A percentile compares a stretch with the other conserved stretches of the same genome.
Evolutionary conservation across 2,888 invertebrate species (phyloP).

Genomic region (Hesperia comma): DNA sequence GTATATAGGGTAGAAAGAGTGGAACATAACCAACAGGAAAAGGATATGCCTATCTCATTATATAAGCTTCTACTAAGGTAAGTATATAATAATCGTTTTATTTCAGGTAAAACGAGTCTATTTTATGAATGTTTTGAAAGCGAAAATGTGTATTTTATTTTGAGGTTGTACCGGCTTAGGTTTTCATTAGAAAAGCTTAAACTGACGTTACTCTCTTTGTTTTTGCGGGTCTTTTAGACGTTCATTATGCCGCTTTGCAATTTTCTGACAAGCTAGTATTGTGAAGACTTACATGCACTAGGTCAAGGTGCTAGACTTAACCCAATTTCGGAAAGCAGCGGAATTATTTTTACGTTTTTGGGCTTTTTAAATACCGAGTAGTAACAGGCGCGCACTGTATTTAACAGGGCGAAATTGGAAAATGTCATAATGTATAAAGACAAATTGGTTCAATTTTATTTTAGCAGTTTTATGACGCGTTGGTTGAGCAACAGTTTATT

Average conservation of each 20-base stretch:
- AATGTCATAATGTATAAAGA: not conserved
- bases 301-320: conserved; percentile 31
- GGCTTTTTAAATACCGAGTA: not conserved
- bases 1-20: too few species aligned
- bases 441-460: too few species aligned
- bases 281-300: conserved; percentile 20
- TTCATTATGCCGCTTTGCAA: conserved; percentile 37
- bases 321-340: conserved; percentile 27
- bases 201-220: conserved; percentile 26
- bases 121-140: too few species aligned
- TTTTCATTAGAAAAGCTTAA: conserved; percentile 26
- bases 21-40: too few species aligned
- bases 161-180: not conserved
- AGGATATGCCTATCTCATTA: too few species aligned
- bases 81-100: too few species aligned
- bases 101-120: not conserved
- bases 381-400: too few species aligned
- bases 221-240: conserved; percentile 29
- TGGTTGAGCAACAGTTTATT: too few species aligned
- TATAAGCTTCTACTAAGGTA: too few species aligned
- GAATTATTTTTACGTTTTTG: conserved; percentile 9
- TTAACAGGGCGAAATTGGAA: not conserved
- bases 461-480: too few species aligned
- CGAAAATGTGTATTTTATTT: not conserved
- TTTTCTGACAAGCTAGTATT: conserved; percentile 32